A percentile compares a stretch with the other conserved stretches of the same genome.
phyloP scores from a whole-genome alignment of 2,113 vertebrate species.

The Rafetus swinhoei region DNA sequence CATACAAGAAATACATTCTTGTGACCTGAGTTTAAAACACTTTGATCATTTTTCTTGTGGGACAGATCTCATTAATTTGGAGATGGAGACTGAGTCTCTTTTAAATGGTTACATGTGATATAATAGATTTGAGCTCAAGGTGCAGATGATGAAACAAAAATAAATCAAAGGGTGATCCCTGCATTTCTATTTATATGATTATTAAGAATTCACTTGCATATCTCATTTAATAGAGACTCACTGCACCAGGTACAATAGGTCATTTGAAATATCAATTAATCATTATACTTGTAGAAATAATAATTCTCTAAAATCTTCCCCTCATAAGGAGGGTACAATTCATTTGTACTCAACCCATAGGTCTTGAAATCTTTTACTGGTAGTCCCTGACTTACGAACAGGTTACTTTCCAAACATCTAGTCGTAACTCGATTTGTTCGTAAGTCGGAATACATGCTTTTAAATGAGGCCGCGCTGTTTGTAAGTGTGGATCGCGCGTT shows the following conservation, averaged over 20 bases:
- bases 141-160: not conserved
- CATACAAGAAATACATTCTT: not conserved
- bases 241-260: not conserved
- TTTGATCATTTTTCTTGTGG: slow-evolving; percentile 33
- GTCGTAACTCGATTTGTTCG: no score
- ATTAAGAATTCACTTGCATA: slow-evolving; percentile 11
- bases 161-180: not conserved
- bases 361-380: not conserved
- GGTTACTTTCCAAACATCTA: no score
- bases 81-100: slow-evolving; percentile 6
- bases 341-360: slow-evolving; percentile 3
- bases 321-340: not conserved
- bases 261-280: slow-evolving; percentile 32
- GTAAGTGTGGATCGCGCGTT: no score
- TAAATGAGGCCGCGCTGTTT: no score
- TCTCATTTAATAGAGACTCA: slow-evolving; percentile 16
- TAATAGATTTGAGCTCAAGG: not conserved
- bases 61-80: slow-evolving; percentile 33
- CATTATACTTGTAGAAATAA: slow-evolving; percentile 32
- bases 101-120: not conserved
- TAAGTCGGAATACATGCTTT: no score
- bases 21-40: slow-evolving; percentile 9
- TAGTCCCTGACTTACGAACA: no score
- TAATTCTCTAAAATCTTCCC: not conserved
- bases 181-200: slow-evolving; percentile 11